Conservation (phyloP, 2,113 vertebrate species). For the Plectropomus leopardus region DNA sequence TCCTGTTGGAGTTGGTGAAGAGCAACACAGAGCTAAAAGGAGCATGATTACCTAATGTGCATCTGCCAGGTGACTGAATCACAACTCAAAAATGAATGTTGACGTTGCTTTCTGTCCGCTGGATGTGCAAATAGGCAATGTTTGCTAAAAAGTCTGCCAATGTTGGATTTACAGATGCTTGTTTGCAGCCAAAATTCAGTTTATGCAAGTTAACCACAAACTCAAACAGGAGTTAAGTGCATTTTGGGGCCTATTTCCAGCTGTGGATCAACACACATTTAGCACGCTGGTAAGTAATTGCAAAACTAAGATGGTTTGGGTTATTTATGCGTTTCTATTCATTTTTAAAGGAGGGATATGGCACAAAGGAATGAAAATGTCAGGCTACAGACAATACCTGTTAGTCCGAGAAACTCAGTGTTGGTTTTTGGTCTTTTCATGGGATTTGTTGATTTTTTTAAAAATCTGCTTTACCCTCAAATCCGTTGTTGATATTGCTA, state of each 20-base stretch:
- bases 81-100: neutral
- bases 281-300: neutral
- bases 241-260: too few species aligned
- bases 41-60: neutral
- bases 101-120: neutral
- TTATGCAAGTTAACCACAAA: neutral
- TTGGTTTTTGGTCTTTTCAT: conserved; percentile 6
- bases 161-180: too few species aligned
- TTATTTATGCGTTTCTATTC: neutral
- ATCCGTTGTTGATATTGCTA: neutral
- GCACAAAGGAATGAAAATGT: neutral
- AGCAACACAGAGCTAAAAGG: conserved; percentile 2
- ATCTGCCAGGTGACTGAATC: conserved; percentile 22
- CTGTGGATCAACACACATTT: neutral
- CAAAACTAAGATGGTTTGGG: neutral
- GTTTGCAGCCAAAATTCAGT: neutral
- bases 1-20: neutral
- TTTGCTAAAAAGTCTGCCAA: neutral
- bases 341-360: neutral
- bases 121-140: neutral
- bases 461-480: neutral
- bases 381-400: neutral
- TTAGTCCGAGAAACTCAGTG: neutral
- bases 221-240: neutral
- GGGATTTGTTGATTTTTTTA: neutral